These are phyloP conservation scores for Eupithecia abbreviata DNA, from an alignment of 2,888 invertebrate genomes.

Conservation along the genomic window DNA sequence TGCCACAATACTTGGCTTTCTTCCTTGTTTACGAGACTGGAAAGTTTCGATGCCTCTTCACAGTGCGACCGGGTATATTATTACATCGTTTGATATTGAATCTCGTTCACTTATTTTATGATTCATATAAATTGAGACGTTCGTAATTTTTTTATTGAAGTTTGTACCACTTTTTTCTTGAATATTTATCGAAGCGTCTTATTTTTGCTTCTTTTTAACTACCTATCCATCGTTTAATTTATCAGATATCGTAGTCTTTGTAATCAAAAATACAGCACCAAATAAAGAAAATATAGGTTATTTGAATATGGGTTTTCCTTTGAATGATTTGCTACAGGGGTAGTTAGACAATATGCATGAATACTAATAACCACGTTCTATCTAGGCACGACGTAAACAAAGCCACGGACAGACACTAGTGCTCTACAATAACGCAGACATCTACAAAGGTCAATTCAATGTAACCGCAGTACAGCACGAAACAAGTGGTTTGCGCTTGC, in stretches of 20 bases:
- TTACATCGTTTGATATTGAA: constrained; percentile 23
- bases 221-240: neutral
- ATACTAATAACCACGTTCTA: neutral
- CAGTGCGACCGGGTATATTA: constrained; percentile 14
- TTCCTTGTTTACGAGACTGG: neutral
- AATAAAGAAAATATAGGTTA: neutral
- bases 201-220: neutral
- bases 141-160: constrained; percentile 27
- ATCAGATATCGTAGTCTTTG: too few relatives aligned
- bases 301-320: neutral
- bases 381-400: neutral
- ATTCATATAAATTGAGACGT: constrained; percentile 26
- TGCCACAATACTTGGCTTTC: neutral
- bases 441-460: constrained; percentile 11
- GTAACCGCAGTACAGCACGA: constrained; percentile 15
- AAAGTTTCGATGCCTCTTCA: constrained; percentile 13
- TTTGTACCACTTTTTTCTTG: constrained; percentile 19
- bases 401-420: neutral
- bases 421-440: neutral
- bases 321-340: neutral
- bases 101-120: constrained; percentile 29
- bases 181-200: neutral
- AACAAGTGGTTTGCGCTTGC: constrained; percentile 8
- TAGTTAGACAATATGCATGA: too few relatives aligned
- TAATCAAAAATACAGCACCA: neutral